phyloP scores from a whole-genome alignment of 2,797 vertebrate species.

The Pogoniulus pusillus region DNA sequence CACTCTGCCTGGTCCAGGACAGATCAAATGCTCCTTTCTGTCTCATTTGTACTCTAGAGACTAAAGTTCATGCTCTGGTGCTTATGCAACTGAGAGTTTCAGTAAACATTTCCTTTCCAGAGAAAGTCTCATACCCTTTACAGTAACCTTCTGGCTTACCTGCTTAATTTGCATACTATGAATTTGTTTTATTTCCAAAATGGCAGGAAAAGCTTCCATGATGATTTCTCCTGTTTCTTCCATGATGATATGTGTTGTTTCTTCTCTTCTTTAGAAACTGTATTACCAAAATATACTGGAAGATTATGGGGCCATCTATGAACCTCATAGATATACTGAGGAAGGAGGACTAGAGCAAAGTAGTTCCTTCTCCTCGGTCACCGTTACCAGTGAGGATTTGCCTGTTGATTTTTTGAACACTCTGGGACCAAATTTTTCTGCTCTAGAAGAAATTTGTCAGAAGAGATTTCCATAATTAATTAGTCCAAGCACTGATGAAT shows the following conservation, averaged over 20 bases:
- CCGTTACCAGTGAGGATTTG: conserved; percentile 21
- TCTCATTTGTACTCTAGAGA: not conserved
- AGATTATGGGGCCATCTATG: not conserved
- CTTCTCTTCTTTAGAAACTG: conserved; percentile 69
- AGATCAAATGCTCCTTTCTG: not conserved
- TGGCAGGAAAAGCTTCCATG: not conserved
- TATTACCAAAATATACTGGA: not conserved
- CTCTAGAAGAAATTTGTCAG: conserved; percentile 60
- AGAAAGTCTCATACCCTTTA: not conserved
- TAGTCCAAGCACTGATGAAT: no score
- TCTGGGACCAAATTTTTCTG: conserved; percentile 75
- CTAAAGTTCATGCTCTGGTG: not conserved
- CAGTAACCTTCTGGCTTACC: not conserved
- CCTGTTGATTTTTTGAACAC: conserved; percentile 72
- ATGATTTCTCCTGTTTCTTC: not conserved
- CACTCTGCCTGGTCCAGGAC: not conserved
- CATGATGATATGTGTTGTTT: not conserved
- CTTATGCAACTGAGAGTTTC: not conserved
- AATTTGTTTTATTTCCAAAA: not conserved
- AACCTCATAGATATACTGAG: conserved; percentile 55
- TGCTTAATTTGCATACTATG: not conserved
- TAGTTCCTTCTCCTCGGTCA: conserved; percentile 69
- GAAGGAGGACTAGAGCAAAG: conserved; percentile 74
- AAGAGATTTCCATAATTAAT: not conserved
- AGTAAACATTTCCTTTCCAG: not conserved